Evolutionary conservation across 2,797 vertebrate genomes (phyloP), one percentile per base, ranked within the genome.

Genomic region (Cynopterus sphinx): DNA sequence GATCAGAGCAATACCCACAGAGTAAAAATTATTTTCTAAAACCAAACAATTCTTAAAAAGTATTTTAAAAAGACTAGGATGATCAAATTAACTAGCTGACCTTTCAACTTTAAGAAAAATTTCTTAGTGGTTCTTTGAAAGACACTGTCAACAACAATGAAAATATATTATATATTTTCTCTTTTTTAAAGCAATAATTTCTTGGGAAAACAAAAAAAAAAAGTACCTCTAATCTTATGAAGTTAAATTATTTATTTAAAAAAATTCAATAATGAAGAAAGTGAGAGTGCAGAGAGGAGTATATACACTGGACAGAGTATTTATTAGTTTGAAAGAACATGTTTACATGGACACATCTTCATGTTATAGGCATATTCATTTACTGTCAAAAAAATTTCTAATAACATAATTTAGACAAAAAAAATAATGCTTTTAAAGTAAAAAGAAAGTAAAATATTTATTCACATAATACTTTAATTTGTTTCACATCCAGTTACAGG

Each of bases 191-290:
- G 63, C 36, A 84, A 75, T 81, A 77, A 90, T 86, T 98, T 96
- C 49, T 95, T 55, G n/a, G 77, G 65, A 36, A 74, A 87, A 59
- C 3, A 68, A 39, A 10, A 3, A 46, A 59, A 36, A 61, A 51
- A 81, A 93, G 43, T 92, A 41, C 43, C 67, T 3, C 0, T 36
- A 2, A 67, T 79, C 17, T 28, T 79, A 28, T 77, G 0, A 89
- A 65, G 63, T 85, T 51, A 97, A 87, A 82, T 79, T 28, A 96
- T 73, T 87, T 92, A 78, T 63, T 84, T 90, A 92, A 85, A 83
- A 71, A 93, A 96, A 41, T 74, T 7, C 19, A 49, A 65, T 24
- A 82, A 26, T 28, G 68, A 21, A 75, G 51, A 88, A 22, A 70
- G 33, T 28, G 49, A 33, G 19, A n/a, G 3, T 33, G 21, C 13